Percentiles rank a stretch among this genome's conserved stretches.
Conservation (phyloP, 2,888 invertebrate genomes). For the Baronia brevicornis region DNA sequence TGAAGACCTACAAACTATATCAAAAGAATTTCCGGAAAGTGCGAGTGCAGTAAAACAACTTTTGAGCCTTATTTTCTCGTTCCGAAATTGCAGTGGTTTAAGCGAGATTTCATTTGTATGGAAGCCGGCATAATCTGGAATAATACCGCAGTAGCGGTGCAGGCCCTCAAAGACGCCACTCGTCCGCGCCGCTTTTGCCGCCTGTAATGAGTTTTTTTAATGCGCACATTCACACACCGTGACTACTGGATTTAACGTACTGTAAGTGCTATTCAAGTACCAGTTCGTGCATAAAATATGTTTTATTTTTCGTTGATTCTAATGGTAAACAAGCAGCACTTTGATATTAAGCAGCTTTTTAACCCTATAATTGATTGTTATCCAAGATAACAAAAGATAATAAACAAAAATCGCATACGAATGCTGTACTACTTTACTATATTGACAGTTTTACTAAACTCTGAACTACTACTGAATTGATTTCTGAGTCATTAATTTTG, state of each 20-base stretch:
- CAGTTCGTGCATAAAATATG: slow-evolving; percentile 9
- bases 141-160: slow-evolving; percentile 68
- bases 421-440: no score
- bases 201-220: slow-evolving; percentile 73
- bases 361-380: no score
- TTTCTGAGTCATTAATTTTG: no score
- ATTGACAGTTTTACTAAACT: no score
- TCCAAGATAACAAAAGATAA: no score
- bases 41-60: slow-evolving; percentile 65
- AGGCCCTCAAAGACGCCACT: slow-evolving; percentile 72
- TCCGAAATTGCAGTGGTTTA: slow-evolving; percentile 73
- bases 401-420: no score
- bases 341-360: no score
- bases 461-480: no score
- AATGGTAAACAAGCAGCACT: no score
- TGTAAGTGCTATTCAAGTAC: slow-evolving; percentile 36
- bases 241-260: slow-evolving; percentile 51
- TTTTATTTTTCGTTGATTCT: slow-evolving; percentile 8
- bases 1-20: slow-evolving; percentile 29
- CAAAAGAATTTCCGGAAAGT: slow-evolving; percentile 55
- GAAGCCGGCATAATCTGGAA: slow-evolving; percentile 72
- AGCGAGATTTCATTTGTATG: slow-evolving; percentile 75
- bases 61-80: slow-evolving; percentile 69
- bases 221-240: slow-evolving; percentile 64
- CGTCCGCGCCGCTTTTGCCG: slow-evolving; percentile 63